phyloP scores from a whole-genome alignment of 2,113 vertebrate species.

The rat (Rattus norvegicus) region GRCr8 NC_086034.1:63237501-63238000 shows the following conservation, averaged over 20 bases:
- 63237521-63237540: neutral
- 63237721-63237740: neutral
- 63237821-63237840: neutral
- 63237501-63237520: neutral
- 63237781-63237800: neutral
- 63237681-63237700: neutral
- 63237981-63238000: neutral
- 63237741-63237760: neutral
- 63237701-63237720: too few relatives aligned
- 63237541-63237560: neutral
- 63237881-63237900: neutral
- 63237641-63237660: neutral
- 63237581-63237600: neutral
- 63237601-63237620: neutral
- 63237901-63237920: neutral
- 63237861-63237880: neutral
- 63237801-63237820: neutral
- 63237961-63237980: neutral
- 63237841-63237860: neutral
- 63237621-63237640: neutral
- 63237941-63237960: neutral
- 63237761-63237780: neutral
- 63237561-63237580: neutral
- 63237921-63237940: too few relatives aligned
- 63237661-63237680: neutral